Evolutionary conservation across 2,888 invertebrate species (phyloP).

Genomic region (Heliconius erato): DNA sequence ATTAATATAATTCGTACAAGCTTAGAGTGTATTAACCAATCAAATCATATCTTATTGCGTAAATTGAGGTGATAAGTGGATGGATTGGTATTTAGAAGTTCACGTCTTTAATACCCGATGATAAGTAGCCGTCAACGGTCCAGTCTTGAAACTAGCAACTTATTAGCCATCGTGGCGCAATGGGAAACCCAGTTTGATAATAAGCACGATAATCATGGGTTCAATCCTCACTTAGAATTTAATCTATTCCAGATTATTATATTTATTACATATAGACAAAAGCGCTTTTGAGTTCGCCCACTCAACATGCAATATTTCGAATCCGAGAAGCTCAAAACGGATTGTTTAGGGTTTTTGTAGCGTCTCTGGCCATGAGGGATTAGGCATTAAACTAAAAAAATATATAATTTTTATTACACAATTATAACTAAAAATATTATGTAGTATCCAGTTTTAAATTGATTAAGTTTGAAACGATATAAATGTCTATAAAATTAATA

Average conservation of each 20-base stretch:
- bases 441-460: neutral
- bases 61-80: neutral
- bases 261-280: neutral
- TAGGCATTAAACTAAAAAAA: neutral
- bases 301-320: neutral
- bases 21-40: neutral
- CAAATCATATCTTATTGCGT: neutral
- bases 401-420: neutral
- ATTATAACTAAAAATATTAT: neutral
- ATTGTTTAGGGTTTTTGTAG: neutral
- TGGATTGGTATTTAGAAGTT: too few species aligned
- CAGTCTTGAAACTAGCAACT: too few species aligned
- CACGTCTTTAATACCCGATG: too few species aligned
- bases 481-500: slow-evolving; percentile 42
- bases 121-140: neutral
- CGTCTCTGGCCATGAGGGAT: neutral
- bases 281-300: neutral
- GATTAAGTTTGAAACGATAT: neutral
- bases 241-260: too few species aligned
- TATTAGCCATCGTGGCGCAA: too few species aligned
- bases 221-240: too few species aligned
- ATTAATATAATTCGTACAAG: neutral
- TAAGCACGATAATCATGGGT: too few species aligned
- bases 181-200: too few species aligned
- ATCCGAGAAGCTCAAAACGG: neutral